Evolutionary conservation across 2,888 invertebrate species (phyloP), one percentile per base, ranked within the genome.

Genomic region (Chymomyza caudatula): DNA sequence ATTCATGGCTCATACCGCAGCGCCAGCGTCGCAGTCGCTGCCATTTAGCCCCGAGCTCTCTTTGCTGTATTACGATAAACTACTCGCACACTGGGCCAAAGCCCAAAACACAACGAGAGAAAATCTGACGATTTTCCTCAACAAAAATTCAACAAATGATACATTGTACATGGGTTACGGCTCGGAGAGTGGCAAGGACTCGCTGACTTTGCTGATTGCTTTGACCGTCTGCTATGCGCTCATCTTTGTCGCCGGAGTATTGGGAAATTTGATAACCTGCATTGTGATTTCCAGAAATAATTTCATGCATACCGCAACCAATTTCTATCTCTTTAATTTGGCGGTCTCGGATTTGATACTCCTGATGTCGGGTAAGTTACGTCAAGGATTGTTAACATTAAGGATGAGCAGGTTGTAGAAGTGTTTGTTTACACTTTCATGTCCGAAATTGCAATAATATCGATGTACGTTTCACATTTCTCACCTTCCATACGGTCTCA

Each of bases 191-290:
- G 55, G 4, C 25, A 54, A 15, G 23, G 19, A 25, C 8, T 47
- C 82, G 8, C 71, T 87, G 66, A 75, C 85, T 6, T 70, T 90
- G 22, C 65, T 89, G 23, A 75, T 84, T 29, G 81, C 94, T 0
- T 92, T 96, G 77, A 95, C 95, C 5, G 90, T 94, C 8, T 92
- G 94, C 68, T 97, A 96, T 89, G 91, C 92, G 0, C 68, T 90
- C 42, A 91, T 91, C 61, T 90, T 91, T 65, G 88, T 96, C 4
- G 94, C 94, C 2, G 97, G 97, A 1, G 90, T 96, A 0, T 89
- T 96, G 42, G 97, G 97, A 0, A 97, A 97, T 89, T 91, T 95
- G 63, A 94, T 95, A 85, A 97, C 97, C 6, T 96, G 97, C 88
- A 91, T 96, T 73, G 96, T 97, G 52, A 96, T 97, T 73, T 92